These are phyloP conservation scores for Goniozus legneri DNA, from an alignment of 1,140 invertebrate genomes.

Conservation along the genomic window DNA sequence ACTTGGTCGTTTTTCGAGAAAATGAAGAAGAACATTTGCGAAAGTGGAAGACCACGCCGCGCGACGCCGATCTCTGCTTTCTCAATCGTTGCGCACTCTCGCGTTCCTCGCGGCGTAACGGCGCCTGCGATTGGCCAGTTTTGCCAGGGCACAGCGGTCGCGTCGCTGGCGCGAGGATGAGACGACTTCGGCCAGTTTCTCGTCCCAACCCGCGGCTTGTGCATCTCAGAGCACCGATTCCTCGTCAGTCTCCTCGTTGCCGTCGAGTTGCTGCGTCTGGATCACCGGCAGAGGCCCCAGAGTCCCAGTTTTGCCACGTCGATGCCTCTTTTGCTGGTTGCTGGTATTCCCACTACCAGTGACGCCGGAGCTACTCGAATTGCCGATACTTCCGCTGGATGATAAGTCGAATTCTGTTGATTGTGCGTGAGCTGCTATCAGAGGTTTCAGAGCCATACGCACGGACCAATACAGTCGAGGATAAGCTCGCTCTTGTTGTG, in stretches of 20 bases:
- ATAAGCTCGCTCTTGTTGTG: slow-evolving; percentile 73
- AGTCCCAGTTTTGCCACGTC: slow-evolving; percentile 34
- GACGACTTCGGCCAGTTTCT: slow-evolving; percentile 10
- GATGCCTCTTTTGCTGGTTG: slow-evolving; percentile 28
- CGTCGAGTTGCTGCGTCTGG: slow-evolving; percentile 26
- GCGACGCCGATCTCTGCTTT: too few species aligned
- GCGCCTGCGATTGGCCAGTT: too few species aligned
- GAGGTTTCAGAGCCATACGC: slow-evolving; percentile 65
- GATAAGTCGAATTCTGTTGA: slow-evolving; percentile 16
- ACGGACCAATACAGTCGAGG: slow-evolving; percentile 69
- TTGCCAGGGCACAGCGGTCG: too few species aligned
- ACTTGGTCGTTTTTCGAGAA: too few species aligned
- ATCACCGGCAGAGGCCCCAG: slow-evolving; percentile 10
- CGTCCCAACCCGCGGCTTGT: slow-evolving; percentile 22
- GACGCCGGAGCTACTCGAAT: slow-evolving; percentile 18
- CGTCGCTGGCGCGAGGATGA: slow-evolving; percentile 20
- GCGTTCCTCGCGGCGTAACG: too few species aligned
- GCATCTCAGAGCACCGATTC: slow-evolving; percentile 44
- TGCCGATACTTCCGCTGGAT: slow-evolving; percentile 17
- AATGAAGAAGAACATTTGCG: too few species aligned
- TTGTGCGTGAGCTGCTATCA: slow-evolving; percentile 55
- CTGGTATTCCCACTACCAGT: not conserved
- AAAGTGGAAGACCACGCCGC: too few species aligned
- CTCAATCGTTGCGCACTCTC: too few species aligned
- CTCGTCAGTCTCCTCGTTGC: slow-evolving; percentile 47